Evolutionary conservation across 2,113 vertebrate genomes (phyloP).

Genomic region (Sebastes schlegelii): DNA sequence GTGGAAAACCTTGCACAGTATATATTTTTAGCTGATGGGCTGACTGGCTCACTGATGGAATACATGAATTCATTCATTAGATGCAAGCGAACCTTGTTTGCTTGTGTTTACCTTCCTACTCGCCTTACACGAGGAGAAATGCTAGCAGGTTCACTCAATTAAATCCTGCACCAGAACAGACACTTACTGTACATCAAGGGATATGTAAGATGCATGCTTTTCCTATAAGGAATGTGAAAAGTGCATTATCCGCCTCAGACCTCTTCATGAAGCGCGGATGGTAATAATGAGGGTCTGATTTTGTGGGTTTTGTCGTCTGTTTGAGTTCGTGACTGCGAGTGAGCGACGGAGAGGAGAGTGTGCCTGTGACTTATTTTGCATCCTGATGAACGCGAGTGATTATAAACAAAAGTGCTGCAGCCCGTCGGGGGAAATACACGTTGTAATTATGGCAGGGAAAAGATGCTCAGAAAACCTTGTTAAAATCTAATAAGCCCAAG

Average conservation of each 20-base stretch:
- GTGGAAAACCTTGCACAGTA: conserved; percentile 35
- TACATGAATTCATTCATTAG: conserved; percentile 20
- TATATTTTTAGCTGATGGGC: conserved; percentile 10
- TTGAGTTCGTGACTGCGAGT: background rate
- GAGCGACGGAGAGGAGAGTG: background rate
- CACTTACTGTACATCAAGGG: background rate
- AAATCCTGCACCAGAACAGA: background rate
- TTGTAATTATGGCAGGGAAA: conserved; percentile 73
- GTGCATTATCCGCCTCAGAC: background rate
- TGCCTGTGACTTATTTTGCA: conserved; percentile 59
- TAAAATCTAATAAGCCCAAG: conserved; percentile 75
- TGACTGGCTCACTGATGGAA: conserved; percentile 12
- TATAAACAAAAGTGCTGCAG: conserved; percentile 70
- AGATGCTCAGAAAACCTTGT: conserved; percentile 71
- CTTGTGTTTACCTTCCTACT: background rate
- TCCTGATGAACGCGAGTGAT: conserved; percentile 60
- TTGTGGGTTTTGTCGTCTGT: conserved; percentile 20
- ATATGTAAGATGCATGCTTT: background rate
- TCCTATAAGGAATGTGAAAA: background rate
- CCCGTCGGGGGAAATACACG: conserved; percentile 71
- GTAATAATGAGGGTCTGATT: conserved; percentile 34
- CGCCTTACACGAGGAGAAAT: background rate
- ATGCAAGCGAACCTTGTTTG: background rate
- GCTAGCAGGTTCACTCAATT: background rate
- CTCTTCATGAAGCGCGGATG: background rate